Base-by-base conservation (phyloP, 2,113 vertebrate genomes). In the Tringa solitaria region DNA sequence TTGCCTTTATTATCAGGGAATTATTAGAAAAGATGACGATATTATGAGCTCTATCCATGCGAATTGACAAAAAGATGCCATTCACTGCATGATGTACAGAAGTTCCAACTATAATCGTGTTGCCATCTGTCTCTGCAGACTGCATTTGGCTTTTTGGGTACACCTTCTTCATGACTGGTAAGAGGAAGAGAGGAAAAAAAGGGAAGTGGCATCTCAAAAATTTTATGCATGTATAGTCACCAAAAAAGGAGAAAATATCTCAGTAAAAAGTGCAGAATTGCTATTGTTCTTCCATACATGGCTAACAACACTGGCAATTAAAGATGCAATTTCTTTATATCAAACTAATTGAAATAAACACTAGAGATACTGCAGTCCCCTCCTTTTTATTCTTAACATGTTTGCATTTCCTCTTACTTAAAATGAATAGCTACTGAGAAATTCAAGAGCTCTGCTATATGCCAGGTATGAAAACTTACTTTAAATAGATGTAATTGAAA, bases 401-500 rank as follows among this genome's bases (percentile, higher is more conserved):
- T 73, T 8, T 70, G 24, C 37, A 85, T 45, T 43, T 95, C 86
- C 51, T 92, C 56, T 89, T 87, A 78, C 45, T 91, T 76, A 57
- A 92, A 93, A 86, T 10, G 23, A 72, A 61, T 9, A 68, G 45
- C 39, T 63, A 59, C 65, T 14, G 21, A 79, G 81, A 74, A 79
- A 93, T 57, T 92, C 60, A 72, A 87, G 72, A 81, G 48, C 75
- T 75, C 51, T 92, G 39, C 56, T 72, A 14, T 6, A 50, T 41
- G 65, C 26, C 89, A 91, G 70, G 50, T 83, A 87, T 46, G 86
- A 93, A 88, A 90, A 96, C 99, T 98, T 98, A 99, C 99, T 99
- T 99, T 98, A 98, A 98, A 95, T 98, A 98, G 93, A 99, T 98
- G n/a, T 98, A 99, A 90, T 98, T 98, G 94, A 99, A 99, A 97